Evolutionary conservation across 1,140 invertebrate species (phyloP), one percentile per base, ranked within the genome.

Genomic region (Diachasmimorpha longicaudata): DNA sequence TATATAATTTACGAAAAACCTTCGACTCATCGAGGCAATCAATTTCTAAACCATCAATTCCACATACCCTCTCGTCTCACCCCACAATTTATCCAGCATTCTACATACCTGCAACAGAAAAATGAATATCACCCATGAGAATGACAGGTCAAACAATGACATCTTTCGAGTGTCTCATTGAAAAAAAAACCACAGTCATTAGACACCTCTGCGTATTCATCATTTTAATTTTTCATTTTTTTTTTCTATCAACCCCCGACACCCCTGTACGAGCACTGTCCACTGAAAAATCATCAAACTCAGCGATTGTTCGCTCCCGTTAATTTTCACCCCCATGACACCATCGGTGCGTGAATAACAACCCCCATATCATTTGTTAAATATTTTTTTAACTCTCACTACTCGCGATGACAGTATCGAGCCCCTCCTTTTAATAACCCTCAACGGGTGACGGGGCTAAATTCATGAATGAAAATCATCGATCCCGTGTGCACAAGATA

Each of bases 101-200:
- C 11, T 66, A 66, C 63, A 66, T 66, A 66, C 63, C 63, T 66
- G 63, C 21, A 66, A 66, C 63, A 66, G 21, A 66, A 66, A 66
- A 66, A n/a, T 66, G 25, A 66, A 66, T 66, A 31, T 6, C 11
- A 36, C 9, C 21, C 63, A 66, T 66, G 25, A 66, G 14, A 66
- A 66, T 66, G 63, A 66, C 63, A 66, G 63, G 23, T 31, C 23
- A 66, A 66, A 66, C 63, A 66, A 66, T 36, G 5, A 36, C 36
- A 66, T 66, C 11, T 6, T 66, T 66, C 11, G 21, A 66, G 21
- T 11, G 21, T 36, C 21, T 36, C 25, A 4, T n/a, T 14, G 23
- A 66, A 4, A 36, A 36, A 66, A 36, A 66, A 31, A 31, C 31
- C 31, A 31, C 31, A 31, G 31, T 2, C 31, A 31, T 31, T 31